Evolutionary conservation across 2,888 invertebrate species (phyloP).

Genomic region (Eutolmus rufibarbis): DNA sequence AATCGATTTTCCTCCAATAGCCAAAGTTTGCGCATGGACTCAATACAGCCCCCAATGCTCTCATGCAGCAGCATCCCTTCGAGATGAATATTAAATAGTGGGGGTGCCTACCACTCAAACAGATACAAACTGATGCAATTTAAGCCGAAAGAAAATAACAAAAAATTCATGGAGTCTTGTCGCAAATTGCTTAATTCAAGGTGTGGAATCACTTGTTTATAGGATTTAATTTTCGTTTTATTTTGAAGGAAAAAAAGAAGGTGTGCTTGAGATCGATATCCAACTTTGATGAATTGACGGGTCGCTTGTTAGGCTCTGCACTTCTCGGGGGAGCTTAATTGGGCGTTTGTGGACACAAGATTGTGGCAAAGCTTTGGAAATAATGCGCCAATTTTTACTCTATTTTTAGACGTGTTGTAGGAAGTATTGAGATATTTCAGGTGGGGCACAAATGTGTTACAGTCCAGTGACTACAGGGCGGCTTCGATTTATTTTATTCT

Average conservation of each 20-base stretch:
- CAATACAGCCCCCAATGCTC: background rate
- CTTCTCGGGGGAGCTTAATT: background rate
- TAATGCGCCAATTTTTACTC: background rate
- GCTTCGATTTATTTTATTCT: background rate
- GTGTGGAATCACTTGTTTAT: background rate
- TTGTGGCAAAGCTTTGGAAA: background rate
- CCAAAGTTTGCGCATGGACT: conserved; percentile 14
- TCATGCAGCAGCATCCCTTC: background rate
- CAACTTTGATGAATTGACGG: background rate
- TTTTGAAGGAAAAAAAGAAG: background rate
- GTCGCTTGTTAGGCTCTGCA: background rate
- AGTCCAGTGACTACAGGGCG: background rate
- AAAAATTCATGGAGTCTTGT: background rate
- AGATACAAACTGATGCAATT: background rate
- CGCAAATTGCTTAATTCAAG: background rate
- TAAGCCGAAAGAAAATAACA: background rate
- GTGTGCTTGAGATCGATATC: background rate
- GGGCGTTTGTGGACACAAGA: background rate
- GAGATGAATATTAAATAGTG: background rate
- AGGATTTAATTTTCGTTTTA: background rate
- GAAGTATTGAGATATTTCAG: background rate
- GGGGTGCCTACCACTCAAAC: background rate
- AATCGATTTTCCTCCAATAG: conserved; percentile 16
- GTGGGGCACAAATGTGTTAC: background rate
- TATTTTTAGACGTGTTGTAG: background rate